Evolutionary conservation across 2,797 vertebrate species (phyloP), one percentile per base, ranked within the genome.

Genomic region (Sylvilagus floridanus): DNA sequence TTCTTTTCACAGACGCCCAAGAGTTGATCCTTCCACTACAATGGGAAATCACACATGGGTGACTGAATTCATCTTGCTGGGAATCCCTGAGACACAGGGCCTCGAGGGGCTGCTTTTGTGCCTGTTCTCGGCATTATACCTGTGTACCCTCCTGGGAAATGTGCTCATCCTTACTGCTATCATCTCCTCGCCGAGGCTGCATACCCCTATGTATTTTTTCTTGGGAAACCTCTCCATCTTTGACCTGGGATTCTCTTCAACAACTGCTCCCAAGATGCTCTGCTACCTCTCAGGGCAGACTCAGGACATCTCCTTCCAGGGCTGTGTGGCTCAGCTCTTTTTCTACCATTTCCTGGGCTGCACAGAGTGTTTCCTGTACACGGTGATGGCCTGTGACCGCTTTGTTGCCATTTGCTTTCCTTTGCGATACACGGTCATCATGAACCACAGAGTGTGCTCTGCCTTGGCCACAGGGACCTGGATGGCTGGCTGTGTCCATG

Each of bases 371-470:
- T 88, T 91, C 66, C 88, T 96, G 22, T 97, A 89, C 54, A 92
- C 96, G 28, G 85, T 85, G 52, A 96, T 96, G 96, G 95, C 96
- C 2, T 96, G 91, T 52, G 96, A 96, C 69, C 32, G 26, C 47
- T 97, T 94, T 50, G 93, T 96, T 30, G 97, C 88, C 83, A 96
- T 97, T 47, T 96, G 91, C 54, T 88, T 96, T 28, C 95, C 95
- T 2, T 66, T 97, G 47, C 88, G 91, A 4, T 97, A 97, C 12
- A 79, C 4, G 19, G 47, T 88, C 10, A 90, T 86, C 57, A 97
- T 97, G 95, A 95, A 65, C 26, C 79, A 73, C 19, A 50, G 37
- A 17, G 42, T 96, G 30, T 97, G 96, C 50, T 3, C 97, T 2
- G 0, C 73, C 8, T 78, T 98, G 84, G 88, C 96, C 21, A 2